Evolutionary conservation across 2,113 vertebrate species (phyloP), one percentile per base, ranked within the genome.

Genomic region (Solea solea): DNA sequence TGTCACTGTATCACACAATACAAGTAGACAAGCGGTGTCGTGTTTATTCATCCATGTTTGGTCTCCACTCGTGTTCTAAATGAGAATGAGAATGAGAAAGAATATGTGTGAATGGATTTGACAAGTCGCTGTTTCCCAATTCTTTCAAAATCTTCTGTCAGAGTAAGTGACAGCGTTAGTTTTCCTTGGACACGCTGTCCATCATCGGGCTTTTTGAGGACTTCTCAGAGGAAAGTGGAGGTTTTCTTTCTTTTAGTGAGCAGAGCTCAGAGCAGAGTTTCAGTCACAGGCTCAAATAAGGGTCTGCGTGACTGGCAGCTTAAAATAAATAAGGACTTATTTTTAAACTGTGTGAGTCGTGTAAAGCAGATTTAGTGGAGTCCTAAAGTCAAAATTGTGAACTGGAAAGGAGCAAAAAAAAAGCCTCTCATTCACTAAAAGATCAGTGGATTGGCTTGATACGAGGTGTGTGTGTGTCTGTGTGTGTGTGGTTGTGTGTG

Each of bases 391-490:
- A 2, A 42, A 16, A 16, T 40, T 14, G 5, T 16, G 27, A 9
- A 15, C 52, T 8, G 6, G 14, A n/a, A 39, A 40, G 6, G 6
- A 57, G 55, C 7, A 0, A 4, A 15, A 41, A 57, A 58, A 41
- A 41, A 39, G 14, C 13, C 41, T 16, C 34, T 15, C 34, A n/a
- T 42, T 34, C 64, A 13, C 0, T 0, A 27, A 53, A 45, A 64
- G 12, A 69, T 50, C 39, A 45, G 15, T 9, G 6, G 48, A 49
- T 44, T 61, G 45, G 53, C 63, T 42, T 14, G 10, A 15, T 9
- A 76, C 58, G 58, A 69, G 42, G 25, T 76, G 53, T n/a, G 58
- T 59, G 40, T 70, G 64, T 52, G 13, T 28, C 2, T n/a, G n/a
- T n/a, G n/a, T n/a, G n/a, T n/a, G 2, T n/a, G 25, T 76, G 53